A percentile compares a stretch with the other conserved stretches of the same genome.
These are phyloP conservation scores for Lampris megalopsis DNA, from an alignment of 2,113 vertebrate genomes.

Conservation along the genomic window DNA sequence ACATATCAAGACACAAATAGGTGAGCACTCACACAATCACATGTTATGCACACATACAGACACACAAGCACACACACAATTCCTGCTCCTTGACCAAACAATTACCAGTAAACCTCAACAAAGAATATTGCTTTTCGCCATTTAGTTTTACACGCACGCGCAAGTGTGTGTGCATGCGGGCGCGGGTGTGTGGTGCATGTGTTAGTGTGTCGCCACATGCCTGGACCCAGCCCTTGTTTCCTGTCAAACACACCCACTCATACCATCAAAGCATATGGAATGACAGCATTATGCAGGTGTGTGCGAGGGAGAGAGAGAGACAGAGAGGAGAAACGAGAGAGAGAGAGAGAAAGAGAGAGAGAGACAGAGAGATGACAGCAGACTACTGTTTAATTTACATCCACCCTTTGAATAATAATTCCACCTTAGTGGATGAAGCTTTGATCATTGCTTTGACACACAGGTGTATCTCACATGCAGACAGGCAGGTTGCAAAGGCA, in stretches of 20 bases:
- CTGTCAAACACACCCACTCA: constrained; percentile 70
- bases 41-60: constrained; percentile 4
- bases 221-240: constrained; percentile 67
- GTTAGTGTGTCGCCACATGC: constrained; percentile 61
- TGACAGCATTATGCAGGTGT: constrained; percentile 76
- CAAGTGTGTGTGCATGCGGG: neutral
- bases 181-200: constrained; percentile 13
- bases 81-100: constrained; percentile 11
- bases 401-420: constrained; percentile 75
- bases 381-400: constrained; percentile 72
- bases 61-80: constrained; percentile 1
- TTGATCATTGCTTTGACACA: constrained; percentile 71
- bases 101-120: constrained; percentile 30
- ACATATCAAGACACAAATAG: constrained; percentile 1
- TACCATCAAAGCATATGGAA: constrained; percentile 68
- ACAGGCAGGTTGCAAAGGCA: constrained; percentile 46
- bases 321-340: constrained; percentile 6
- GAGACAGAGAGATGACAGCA: constrained; percentile 61
- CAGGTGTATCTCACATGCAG: constrained; percentile 73
- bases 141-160: constrained; percentile 21
- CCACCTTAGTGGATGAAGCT: constrained; percentile 61
- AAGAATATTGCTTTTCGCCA: constrained; percentile 16
- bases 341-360: constrained; percentile 29
- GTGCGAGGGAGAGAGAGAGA: constrained; percentile 32
- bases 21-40: constrained; percentile 12